These are phyloP conservation scores for Drepanosiphum platanoidis DNA, from an alignment of 2,888 invertebrate genomes.

Conservation along the genomic window DNA sequence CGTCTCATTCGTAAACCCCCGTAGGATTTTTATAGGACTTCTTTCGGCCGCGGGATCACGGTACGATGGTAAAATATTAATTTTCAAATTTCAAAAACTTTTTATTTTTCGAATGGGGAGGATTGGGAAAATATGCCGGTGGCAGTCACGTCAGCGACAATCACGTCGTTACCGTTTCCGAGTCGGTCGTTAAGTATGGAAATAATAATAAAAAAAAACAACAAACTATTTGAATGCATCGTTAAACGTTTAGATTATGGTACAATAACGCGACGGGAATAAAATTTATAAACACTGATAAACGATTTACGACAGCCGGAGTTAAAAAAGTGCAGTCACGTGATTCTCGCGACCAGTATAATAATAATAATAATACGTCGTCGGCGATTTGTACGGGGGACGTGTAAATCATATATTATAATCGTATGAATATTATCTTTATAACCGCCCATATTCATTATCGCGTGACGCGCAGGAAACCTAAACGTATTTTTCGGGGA, in stretches of 20 bases:
- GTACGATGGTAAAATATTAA: no score
- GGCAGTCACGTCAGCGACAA: not conserved
- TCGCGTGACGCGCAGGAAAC: no score
- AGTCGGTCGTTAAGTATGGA: not conserved
- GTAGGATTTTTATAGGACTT: no score
- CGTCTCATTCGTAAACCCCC: no score
- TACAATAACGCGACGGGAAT: conserved; percentile 17
- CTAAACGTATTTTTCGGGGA: no score
- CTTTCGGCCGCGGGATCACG: no score
- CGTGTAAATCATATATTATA: not conserved
- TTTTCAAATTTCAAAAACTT: no score
- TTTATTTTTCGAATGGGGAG: no score
- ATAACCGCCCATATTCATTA: no score
- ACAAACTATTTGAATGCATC: conserved; percentile 2
- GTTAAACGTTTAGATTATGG: conserved; percentile 19
- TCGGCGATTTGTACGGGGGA: not conserved
- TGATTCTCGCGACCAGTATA: not conserved
- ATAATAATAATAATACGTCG: not conserved
- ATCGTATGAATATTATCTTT: not conserved
- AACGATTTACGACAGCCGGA: not conserved
- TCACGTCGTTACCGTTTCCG: not conserved
- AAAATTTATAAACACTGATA: conserved; percentile 23
- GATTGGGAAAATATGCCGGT: no score
- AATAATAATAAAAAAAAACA: conserved; percentile 6
- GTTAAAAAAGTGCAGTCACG: not conserved